Evolutionary conservation across 2,888 invertebrate species (phyloP).

Genomic region (Ferdinandea cuprea): DNA sequence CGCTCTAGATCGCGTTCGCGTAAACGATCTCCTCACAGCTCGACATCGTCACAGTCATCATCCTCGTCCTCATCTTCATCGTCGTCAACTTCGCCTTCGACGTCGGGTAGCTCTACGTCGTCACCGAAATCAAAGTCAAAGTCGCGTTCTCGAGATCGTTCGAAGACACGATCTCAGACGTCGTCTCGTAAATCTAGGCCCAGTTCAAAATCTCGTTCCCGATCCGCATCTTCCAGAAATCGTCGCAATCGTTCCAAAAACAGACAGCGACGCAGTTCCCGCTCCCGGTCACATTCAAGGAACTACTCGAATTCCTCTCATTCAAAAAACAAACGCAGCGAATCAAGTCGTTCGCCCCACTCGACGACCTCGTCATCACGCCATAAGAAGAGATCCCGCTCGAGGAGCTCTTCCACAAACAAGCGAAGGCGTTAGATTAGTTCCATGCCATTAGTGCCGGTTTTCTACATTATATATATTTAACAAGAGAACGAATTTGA

Average conservation of each 20-base stretch:
- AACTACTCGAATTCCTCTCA: conserved; percentile 72
- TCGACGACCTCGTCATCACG: conserved; percentile 67
- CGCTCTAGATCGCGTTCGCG: conserved; percentile 69
- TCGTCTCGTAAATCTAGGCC: conserved; percentile 74
- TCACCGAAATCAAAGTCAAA: conserved; percentile 61
- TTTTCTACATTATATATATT: conserved; percentile 14
- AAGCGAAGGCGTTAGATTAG: conserved; percentile 68
- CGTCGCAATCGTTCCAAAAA: conserved; percentile 59
- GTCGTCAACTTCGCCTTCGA: conserved; percentile 77
- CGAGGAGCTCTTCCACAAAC: conserved; percentile 58
- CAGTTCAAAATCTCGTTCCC: conserved; percentile 74
- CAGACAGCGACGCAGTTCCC: conserved; percentile 38
- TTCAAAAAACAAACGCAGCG: conserved; percentile 71
- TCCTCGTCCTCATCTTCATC: conserved; percentile 78
- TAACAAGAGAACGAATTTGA: conserved; percentile 56
- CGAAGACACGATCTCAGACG: conserved; percentile 75
- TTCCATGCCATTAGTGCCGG: background rate
- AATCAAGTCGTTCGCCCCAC: conserved; percentile 76
- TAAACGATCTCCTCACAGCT: conserved; percentile 60
- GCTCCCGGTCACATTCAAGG: conserved; percentile 75
- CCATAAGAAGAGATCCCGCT: conserved; percentile 65
- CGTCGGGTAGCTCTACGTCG: conserved; percentile 52
- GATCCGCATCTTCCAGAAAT: conserved; percentile 67
- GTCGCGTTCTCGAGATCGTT: conserved; percentile 73
- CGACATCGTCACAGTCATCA: conserved; percentile 76